Conservation (phyloP, 2,113 vertebrate species). For the Lamprotornis superbus region DNA sequence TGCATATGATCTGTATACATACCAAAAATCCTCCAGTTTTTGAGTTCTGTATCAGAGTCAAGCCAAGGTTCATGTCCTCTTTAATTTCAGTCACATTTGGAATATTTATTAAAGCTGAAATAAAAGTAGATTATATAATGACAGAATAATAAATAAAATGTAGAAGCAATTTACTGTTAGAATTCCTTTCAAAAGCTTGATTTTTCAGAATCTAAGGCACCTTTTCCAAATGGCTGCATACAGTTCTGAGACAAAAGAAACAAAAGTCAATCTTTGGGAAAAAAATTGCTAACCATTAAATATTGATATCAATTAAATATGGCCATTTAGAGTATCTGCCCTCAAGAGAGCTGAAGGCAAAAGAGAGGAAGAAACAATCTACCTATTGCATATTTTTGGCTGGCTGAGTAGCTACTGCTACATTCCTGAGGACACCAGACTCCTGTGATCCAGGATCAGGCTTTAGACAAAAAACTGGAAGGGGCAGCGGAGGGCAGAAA, state of each 20-base stretch:
- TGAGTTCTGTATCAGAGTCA: constrained; percentile 82
- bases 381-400: background rate
- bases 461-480: background rate
- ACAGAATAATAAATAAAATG: background rate
- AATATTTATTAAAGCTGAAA: constrained; percentile 81
- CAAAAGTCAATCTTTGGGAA: background rate
- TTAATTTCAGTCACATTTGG: constrained; percentile 82
- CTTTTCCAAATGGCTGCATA: background rate
- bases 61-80: constrained; percentile 84
- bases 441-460: background rate
- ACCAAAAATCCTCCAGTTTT: constrained; percentile 81
- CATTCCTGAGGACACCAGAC: background rate
- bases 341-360: background rate
- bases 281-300: background rate
- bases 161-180: background rate
- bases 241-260: background rate
- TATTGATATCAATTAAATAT: background rate
- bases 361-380: background rate
- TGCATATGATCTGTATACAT: background rate
- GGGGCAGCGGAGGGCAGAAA: background rate
- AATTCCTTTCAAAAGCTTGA: background rate
- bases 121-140: background rate
- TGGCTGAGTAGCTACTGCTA: background rate
- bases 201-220: background rate
- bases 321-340: background rate